These are phyloP conservation scores for Leptatherina wallacei DNA, from an alignment of 2,797 vertebrate species.

Conservation along the genomic window DNA sequence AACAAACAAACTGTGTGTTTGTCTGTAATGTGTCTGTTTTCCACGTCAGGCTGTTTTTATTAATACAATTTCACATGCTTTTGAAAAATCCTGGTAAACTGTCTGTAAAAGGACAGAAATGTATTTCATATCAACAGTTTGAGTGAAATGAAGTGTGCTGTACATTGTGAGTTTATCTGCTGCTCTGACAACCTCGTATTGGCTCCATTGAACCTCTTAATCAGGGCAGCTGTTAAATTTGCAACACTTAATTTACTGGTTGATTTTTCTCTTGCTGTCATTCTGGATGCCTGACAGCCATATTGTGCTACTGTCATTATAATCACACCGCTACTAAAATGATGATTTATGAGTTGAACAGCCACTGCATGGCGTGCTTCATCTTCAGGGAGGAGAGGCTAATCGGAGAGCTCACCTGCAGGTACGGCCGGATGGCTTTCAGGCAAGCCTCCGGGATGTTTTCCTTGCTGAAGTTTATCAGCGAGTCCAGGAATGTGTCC, in stretches of 20 bases:
- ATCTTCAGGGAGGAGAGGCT: slow-evolving; percentile 12
- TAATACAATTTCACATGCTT: not conserved
- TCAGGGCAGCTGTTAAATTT: slow-evolving; percentile 60
- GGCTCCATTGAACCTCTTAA: slow-evolving; percentile 52
- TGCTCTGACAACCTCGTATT: slow-evolving; percentile 19
- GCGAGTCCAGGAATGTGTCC: slow-evolving; percentile 90
- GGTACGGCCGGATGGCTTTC: slow-evolving; percentile 91
- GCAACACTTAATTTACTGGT: slow-evolving; percentile 55
- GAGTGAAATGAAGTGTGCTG: not conserved
- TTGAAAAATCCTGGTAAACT: not conserved
- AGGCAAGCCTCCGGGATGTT: slow-evolving; percentile 94
- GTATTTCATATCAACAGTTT: not conserved
- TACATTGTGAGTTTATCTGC: slow-evolving; percentile 26
- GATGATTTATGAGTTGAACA: slow-evolving; percentile 36
- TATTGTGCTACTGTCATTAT: slow-evolving; percentile 49
- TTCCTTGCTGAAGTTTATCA: slow-evolving; percentile 93
- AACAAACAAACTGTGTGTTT: not conserved
- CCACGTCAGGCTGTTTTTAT: not conserved
- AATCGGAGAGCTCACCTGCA: slow-evolving; percentile 72
- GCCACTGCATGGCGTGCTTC: not conserved
- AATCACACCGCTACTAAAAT: slow-evolving; percentile 42
- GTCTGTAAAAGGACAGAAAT: not conserved
- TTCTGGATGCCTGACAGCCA: slow-evolving; percentile 39
- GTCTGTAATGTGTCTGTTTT: not conserved
- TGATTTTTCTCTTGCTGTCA: slow-evolving; percentile 60